Base-by-base conservation (phyloP, 2,113 vertebrate genomes). In the Chaetorhynchus papuensis region DNA sequence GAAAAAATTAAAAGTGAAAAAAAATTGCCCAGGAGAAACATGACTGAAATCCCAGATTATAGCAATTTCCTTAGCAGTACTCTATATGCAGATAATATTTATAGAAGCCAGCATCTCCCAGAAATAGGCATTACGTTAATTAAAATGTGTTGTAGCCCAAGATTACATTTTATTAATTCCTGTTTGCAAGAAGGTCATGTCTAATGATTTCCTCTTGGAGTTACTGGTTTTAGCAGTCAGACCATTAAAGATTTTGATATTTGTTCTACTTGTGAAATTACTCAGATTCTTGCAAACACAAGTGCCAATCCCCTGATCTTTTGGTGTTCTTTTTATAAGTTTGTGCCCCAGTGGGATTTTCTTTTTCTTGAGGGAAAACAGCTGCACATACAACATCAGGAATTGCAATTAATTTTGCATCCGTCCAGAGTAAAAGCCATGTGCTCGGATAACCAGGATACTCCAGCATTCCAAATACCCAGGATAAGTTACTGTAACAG, bases 131-230 rank as follows among this genome's bases (percentile, higher is more conserved):
- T 75, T 54, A 45, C 6, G 6, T 85, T 91, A 95, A 95, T 92
- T 96, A 90, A 94, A 84, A 89, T 42, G 5, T 94, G 66, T 57
- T 71, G 22, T 88, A 90, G 33, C 75, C 42, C 47, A 85, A 82
- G 66, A 96, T 77, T 92, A 50, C 60, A 41, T 71, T 68, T 92
- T 82, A 78, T 87, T 79, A 75, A 93, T 93, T 94, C 63, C 54
- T 94, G 59, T 92, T 94, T 89, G 78, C 50, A 80, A 87, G 77
- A 93, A 88, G 74, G 66, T 92, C 82, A 76, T 15, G 6, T 84
- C 50, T 92, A 84, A 93, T 70, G 21, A 76, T 94, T 84, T 96
- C 79, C 89, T 91, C 78, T 91, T 37, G 21, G 44, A 94, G 37
- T 70, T 88, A 80, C 87, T 72, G 24, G 3, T 63, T 95, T 93